Evolutionary conservation across 2,888 invertebrate genomes (phyloP), one percentile per base, ranked within the genome.

Genomic region (Pammene fasciana): DNA sequence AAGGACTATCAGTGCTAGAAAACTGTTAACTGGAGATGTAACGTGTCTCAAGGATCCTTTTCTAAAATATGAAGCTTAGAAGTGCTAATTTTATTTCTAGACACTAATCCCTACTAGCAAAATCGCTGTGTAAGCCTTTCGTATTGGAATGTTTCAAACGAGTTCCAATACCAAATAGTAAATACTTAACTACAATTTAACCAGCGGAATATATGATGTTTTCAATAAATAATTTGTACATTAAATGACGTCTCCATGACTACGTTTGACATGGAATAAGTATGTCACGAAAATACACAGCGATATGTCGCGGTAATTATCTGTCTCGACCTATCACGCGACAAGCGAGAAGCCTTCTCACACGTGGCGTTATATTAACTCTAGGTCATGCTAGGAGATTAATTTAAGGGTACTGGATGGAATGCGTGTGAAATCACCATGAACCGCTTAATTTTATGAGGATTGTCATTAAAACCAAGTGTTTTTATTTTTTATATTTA

Each of bases 301-400:
- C 11, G 26, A 38, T 45, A 64, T 52, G 43, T 59, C 45, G 10
- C 52, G 43, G 34, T 59, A 52, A 67, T 59, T 60, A 67, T 67
- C 52, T 16, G 5, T 46, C 26, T 18, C 14, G 52, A 67, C 59
- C 60, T 67, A 59, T 67, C 60, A 67, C 67, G 67, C 67, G 36
- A 60, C 41, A 48, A 38, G 10, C 38, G 10, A 18, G 34, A 54
- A 34, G 56, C 10, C 54, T 36, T 46, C 41, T 10, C 41, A 36
- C 26, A 36, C 43, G 14, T 38, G n/a, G 9, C 50, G 36, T 16
- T 46, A 8, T 50, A 18, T 2, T 52, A 9, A 5, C 13, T 46
- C 7, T 26, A 18, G 6, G 5, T 16, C 34, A 46, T 46, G 5
- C 46, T 14, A n/a, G 11, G 14, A 41, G 38, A 18, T 50, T 41